Evolutionary conservation across 2,888 invertebrate genomes (phyloP), one percentile per base, ranked within the genome.

Genomic region (Leptinotarsa haldemani): DNA sequence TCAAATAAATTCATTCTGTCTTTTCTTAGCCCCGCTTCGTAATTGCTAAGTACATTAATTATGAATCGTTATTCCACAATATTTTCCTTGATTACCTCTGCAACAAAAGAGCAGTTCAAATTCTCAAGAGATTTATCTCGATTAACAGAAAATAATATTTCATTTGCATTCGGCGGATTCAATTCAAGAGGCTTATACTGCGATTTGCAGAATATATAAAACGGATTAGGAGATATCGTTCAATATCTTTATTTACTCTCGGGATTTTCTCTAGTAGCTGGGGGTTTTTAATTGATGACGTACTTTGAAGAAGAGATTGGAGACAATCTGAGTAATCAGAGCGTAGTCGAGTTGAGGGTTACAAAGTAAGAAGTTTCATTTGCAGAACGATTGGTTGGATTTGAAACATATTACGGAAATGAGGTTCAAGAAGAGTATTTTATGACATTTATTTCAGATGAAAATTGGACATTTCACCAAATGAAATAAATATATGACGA

Each of bases 241-340:
- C 61, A 61, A 61, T 61, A 61, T 61, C 61, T 61, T 40, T 61
- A 61, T 61, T 61, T 61, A 61, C 61, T 30, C 61, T 40, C n/a
- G 61, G 61, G 61, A 61, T 61, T 61, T 61, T 30, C 61, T 61
- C 40, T 61, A 30, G 61, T 61, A 61, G 18, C 61, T 61, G n/a
- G 40, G 61, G 61, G 30, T 61, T 61, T 61, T 61, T 61, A 61
- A 61, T 61, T 61, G 40, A 61, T 18, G 61, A 61, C 30, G 61
- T 61, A 61, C 61, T 61, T 61, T 40, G 56, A 22, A 22, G 56
- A 56, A 56, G 56, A 56, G 56, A 56, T 56, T 22, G 61, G 61
- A 61, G 61, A 61, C 40, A 61, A 30, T 61, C n/a, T 40, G 25
- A 40, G 40, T n/a, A 61, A 61, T 61, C 61, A 40, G 61, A 61